Evolutionary conservation across 1,140 invertebrate genomes (phyloP).

Genomic region (Anthonomus grandis): DNA sequence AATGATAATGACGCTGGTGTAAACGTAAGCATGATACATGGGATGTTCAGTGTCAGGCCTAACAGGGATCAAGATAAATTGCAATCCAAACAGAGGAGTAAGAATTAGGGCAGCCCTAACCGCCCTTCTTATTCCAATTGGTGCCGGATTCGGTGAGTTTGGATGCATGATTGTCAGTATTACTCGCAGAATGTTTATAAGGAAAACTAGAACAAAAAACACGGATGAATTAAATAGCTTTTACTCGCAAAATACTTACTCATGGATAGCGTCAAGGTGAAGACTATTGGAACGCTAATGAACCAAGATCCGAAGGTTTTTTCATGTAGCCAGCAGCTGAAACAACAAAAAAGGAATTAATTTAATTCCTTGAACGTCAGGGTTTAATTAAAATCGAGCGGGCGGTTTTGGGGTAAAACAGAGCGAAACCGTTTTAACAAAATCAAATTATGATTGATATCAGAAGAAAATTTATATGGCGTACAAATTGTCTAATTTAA

Average conservation of each 20-base stretch:
- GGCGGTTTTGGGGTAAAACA: no score
- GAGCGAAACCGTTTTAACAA: no score
- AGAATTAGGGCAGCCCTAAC: conserved; percentile 74
- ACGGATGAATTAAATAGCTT: not conserved
- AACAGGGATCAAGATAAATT: conserved; percentile 79
- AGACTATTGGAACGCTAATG: conserved; percentile 67
- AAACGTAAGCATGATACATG: conserved; percentile 68
- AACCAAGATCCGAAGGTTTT: conserved; percentile 65
- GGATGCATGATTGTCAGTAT: conserved; percentile 78
- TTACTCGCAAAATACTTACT: conserved; percentile 28
- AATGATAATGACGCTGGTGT: conserved; percentile 71
- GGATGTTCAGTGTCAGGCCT: conserved; percentile 62
- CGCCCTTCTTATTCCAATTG: conserved; percentile 51
- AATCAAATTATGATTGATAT: no score
- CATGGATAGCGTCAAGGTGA: conserved; percentile 40
- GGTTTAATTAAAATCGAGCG: no score
- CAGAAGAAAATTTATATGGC: no score
- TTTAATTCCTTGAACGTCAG: no score
- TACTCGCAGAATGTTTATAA: conserved; percentile 81
- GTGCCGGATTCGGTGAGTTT: conserved; percentile 55
- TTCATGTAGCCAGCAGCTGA: conserved; percentile 78
- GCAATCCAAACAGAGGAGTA: conserved; percentile 71
- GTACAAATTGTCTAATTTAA: no score
- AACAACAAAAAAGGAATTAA: conserved; percentile 39
- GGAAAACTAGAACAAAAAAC: conserved; percentile 67